Base-by-base conservation (phyloP, 1,140 invertebrate species). In the Homalodisca vitripennis region DNA sequence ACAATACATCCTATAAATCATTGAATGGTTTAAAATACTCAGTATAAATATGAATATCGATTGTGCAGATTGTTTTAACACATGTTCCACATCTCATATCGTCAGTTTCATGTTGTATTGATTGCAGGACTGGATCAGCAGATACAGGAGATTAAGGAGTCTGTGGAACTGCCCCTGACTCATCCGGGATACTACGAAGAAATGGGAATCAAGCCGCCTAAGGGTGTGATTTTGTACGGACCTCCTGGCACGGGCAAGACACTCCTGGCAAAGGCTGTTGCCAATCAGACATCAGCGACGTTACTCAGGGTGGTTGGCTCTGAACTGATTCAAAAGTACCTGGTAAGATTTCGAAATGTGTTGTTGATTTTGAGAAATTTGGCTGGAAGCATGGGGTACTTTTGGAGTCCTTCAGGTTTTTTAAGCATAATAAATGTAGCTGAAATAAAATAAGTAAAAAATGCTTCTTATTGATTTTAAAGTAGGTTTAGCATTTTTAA, bases 131-230 rank as follows among this genome's bases (percentile, higher is more conserved):
- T 99, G n/a, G 98, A 99, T 79, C 95, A 94, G 57, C 98, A 99
- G 82, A 99, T 99, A 81, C 98, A 99, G 82, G 98, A 99, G 86
- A 99, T 98, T 63, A 97, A 99, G 83, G 98, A 99, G 83, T 98
- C 97, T 68, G 98, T 99, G 1, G 98, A 99, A 80, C 82, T 99
- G 57, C 98, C 98, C 0, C 81, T 99, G 17, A 99, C 98, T 32
- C 98, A 99, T 86, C 98, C 98, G 17, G 98, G 99, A 82, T 99
- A 99, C 81, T 99, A 99, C 80, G 98, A 99, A 82, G 98, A 99
- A 83, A 99, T 99, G 98, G 98, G 98, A 71, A 99, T 99, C 70
- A 97, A 98, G 79, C 97, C 98, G 24, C 98, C 98, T 0, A 99
- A 99, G 80, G 98, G 98, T 73, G 98, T 99, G 3, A 99, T 99